phyloP scores from a whole-genome alignment of 2,888 invertebrate genomes.

The Watsonalla binaria region DNA sequence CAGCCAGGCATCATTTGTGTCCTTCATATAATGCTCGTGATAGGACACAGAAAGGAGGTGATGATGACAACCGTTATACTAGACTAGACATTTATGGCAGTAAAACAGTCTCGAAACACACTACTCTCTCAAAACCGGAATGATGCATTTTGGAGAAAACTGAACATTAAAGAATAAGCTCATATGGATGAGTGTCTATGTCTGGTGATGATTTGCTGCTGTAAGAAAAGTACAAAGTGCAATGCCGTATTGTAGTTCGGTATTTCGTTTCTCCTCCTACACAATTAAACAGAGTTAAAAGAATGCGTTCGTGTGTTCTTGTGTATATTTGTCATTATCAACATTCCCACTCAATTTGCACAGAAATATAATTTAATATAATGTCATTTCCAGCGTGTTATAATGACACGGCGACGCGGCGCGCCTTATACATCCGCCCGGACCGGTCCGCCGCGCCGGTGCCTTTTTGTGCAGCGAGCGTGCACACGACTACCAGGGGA shows the following conservation, averaged over 20 bases:
- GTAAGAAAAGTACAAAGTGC: too few relatives aligned
- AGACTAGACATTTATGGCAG: not conserved
- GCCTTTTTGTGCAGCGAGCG: slow-evolving; percentile 1
- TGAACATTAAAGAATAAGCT: too few relatives aligned
- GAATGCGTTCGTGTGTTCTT: too few relatives aligned
- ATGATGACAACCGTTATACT: not conserved
- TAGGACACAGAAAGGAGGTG: not conserved
- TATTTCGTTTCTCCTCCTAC: too few relatives aligned
- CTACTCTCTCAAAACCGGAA: not conserved
- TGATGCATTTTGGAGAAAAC: not conserved
- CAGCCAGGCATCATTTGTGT: too few relatives aligned
- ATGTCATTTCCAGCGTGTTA: not conserved
- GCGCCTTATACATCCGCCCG: not conserved
- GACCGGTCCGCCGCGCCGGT: slow-evolving; percentile 9
- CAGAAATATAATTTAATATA: not conserved
- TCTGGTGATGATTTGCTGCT: too few relatives aligned
- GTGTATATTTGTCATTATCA: too few relatives aligned
- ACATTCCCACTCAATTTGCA: too few relatives aligned
- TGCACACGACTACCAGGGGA: slow-evolving; percentile 1
- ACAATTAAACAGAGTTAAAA: too few relatives aligned
- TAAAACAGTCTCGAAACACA: not conserved
- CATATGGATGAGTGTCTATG: too few relatives aligned
- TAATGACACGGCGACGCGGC: slow-evolving; percentile 5
- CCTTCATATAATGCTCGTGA: too few relatives aligned
- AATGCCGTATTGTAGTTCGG: too few relatives aligned